Conservation (phyloP, 2,797 vertebrate genomes). For the Neosilurus hyrtlii region DNA sequence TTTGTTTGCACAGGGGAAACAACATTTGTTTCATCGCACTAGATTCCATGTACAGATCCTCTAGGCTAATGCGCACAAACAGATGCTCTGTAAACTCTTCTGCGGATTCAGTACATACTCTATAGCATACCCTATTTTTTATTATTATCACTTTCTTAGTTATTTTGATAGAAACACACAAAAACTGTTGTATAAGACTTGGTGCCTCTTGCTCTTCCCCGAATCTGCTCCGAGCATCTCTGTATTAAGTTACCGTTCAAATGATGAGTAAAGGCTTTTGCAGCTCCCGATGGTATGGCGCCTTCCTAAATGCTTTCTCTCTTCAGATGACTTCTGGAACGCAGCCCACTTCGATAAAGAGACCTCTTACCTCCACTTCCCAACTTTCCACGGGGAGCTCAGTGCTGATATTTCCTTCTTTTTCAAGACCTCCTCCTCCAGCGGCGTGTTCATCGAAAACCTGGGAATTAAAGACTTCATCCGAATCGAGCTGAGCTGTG, state of each 20-base stretch:
- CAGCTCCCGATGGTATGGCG: neutral
- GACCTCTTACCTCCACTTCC: slow-evolving; percentile 91
- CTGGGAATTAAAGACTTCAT: slow-evolving; percentile 94
- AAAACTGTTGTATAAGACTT: neutral
- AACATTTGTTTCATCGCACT: too few relatives aligned
- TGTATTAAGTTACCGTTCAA: neutral
- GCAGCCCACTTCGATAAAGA: slow-evolving; percentile 89
- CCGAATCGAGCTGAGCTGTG: slow-evolving; percentile 87
- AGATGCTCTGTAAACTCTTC: too few relatives aligned
- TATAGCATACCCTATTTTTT: neutral
- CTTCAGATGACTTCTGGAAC: slow-evolving; percentile 84
- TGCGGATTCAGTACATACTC: too few relatives aligned
- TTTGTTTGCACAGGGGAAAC: too few relatives aligned
- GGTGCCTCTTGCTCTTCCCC: neutral
- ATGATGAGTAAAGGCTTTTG: slow-evolving; percentile 10
- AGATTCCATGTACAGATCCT: too few relatives aligned
- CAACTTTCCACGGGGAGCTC: slow-evolving; percentile 88
- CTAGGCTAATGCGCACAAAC: too few relatives aligned
- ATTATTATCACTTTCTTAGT: too few relatives aligned
- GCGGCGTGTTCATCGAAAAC: slow-evolving; percentile 93
- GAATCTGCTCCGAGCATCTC: neutral
- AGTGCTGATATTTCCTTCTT: slow-evolving; percentile 92
- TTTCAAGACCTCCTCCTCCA: slow-evolving; percentile 89
- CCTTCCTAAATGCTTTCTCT: slow-evolving; percentile 26
- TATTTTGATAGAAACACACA: neutral